phyloP scores from a whole-genome alignment of 2,888 invertebrate species.

The Ectemnius lituratus region DNA sequence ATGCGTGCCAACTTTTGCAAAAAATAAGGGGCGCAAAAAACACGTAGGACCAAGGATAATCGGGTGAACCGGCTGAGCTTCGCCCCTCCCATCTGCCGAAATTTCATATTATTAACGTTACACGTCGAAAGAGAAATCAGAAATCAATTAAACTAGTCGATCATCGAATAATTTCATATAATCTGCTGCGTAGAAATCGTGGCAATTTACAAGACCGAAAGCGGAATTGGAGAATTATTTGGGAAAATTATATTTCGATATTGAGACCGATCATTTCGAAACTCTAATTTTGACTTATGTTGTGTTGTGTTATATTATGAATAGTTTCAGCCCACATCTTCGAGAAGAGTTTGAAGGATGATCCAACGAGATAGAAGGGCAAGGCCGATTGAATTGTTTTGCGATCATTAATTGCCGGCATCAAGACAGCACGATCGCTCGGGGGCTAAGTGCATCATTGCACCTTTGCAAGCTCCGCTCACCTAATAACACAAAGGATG shows the following conservation, averaged over 20 bases:
- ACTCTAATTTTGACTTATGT: conserved; percentile 1
- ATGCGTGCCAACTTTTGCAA: conserved; percentile 8
- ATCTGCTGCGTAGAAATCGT: no score
- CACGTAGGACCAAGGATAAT: conserved; percentile 34
- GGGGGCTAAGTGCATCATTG: conserved; percentile 15
- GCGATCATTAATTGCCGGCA: conserved; percentile 39
- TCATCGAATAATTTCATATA: no score
- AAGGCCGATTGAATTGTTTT: conserved; percentile 34
- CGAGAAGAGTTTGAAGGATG: conserved; percentile 18
- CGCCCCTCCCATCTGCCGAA: background rate
- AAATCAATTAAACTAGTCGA: no score
- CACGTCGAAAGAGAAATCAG: no score
- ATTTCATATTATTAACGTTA: no score
- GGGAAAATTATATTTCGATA: no score
- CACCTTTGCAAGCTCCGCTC: conserved; percentile 10
- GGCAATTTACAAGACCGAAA: no score
- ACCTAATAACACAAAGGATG: conserved; percentile 11
- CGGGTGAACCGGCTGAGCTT: conserved; percentile 30
- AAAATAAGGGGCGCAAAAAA: conserved; percentile 13
- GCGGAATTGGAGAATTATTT: no score
- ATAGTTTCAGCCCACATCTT: conserved; percentile 39
- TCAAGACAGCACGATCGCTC: background rate
- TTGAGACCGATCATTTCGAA: no score
- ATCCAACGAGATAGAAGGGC: conserved; percentile 28
- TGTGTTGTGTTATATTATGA: conserved; percentile 45